A percentile compares a stretch with the other conserved stretches of the same genome.
Evolutionary conservation across 1,140 invertebrate species (phyloP).

Genomic region (Ephestia elutella): DNA sequence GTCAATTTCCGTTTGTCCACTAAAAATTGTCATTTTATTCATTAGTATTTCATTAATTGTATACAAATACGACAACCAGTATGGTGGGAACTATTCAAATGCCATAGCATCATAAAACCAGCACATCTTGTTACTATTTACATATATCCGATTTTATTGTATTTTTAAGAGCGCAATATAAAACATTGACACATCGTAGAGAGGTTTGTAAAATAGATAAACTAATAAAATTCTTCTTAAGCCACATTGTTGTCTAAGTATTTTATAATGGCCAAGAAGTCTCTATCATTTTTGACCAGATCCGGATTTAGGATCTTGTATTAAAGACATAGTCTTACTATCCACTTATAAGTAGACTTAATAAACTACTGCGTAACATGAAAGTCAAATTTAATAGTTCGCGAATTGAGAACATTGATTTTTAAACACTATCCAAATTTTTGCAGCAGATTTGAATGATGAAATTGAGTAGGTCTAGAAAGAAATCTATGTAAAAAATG

Average conservation of each 20-base stretch:
- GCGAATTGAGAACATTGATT: too few species aligned
- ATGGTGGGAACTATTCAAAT: background rate
- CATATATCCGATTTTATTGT: conserved; percentile 3
- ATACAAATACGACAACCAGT: background rate
- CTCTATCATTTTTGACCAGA: too few species aligned
- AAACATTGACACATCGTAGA: background rate
- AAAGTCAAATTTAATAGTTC: too few species aligned
- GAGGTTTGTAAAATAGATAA: background rate
- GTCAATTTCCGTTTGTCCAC: background rate
- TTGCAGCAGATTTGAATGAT: too few species aligned
- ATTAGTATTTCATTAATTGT: background rate
- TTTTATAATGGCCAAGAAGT: background rate
- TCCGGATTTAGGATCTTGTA: too few species aligned
- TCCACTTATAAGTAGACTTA: too few species aligned
- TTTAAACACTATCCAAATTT: too few species aligned
- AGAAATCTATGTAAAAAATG: too few species aligned
- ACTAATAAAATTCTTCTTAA: background rate
- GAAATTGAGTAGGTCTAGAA: too few species aligned
- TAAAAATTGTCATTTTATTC: background rate
- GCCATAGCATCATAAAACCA: background rate
- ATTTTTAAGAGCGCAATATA: conserved; percentile 1
- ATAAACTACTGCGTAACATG: too few species aligned
- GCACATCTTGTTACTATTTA: background rate
- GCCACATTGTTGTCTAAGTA: background rate
- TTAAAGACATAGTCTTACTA: too few species aligned